These are phyloP conservation scores for Brassicogethes aeneus DNA, from an alignment of 2,888 invertebrate genomes.

Conservation along the genomic window DNA sequence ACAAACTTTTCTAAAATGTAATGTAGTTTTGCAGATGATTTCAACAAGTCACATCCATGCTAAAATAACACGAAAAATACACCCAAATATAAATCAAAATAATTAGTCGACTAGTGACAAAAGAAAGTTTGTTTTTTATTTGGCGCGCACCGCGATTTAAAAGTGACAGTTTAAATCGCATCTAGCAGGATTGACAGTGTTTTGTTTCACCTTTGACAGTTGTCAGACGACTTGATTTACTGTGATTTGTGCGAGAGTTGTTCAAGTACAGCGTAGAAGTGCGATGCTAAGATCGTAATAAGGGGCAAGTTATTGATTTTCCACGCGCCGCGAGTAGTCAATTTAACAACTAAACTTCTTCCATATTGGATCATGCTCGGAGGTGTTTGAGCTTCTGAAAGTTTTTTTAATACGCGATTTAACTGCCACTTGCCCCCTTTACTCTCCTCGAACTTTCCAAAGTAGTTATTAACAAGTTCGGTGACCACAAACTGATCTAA, in stretches of 20 bases:
- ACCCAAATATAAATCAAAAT: too few relatives aligned
- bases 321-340: constrained; percentile 7
- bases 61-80: too few relatives aligned
- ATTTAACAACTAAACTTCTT: constrained; percentile 15
- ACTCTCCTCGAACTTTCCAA: constrained; percentile 4
- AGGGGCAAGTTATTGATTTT: constrained; percentile 6
- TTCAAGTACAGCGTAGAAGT: too few relatives aligned
- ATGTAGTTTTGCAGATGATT: constrained; percentile 9
- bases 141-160: too few relatives aligned
- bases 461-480: neutral
- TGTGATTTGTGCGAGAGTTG: too few relatives aligned
- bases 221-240: too few relatives aligned
- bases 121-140: too few relatives aligned
- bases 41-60: neutral
- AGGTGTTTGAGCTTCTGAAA: constrained; percentile 32
- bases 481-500: neutral
- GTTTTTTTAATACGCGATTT: constrained; percentile 34
- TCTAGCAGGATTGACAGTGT: too few relatives aligned
- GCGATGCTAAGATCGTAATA: constrained; percentile 17
- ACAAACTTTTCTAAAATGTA: constrained; percentile 17
- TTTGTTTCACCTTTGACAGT: too few relatives aligned
- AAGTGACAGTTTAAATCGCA: too few relatives aligned
- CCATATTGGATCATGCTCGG: constrained; percentile 37
- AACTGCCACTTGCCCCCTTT: constrained; percentile 28
- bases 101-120: too few relatives aligned